Evolutionary conservation across 2,888 invertebrate species (phyloP).

Genomic region (Tenthredo livida): DNA sequence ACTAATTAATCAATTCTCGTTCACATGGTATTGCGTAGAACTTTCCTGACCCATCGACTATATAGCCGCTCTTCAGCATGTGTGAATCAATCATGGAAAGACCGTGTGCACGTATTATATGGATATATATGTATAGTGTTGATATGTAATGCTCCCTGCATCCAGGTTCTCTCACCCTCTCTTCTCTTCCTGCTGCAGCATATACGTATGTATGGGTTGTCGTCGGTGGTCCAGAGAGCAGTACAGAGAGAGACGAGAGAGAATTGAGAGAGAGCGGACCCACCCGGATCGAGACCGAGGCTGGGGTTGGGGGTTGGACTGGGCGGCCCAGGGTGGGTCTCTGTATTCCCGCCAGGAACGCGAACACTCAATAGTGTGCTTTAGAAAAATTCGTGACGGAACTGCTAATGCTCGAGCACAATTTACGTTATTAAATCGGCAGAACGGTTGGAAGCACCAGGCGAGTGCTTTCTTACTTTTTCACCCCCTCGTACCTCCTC

Average conservation of each 20-base stretch:
- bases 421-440: constrained; percentile 76
- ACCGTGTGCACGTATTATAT: neutral
- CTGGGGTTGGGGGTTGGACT: neutral
- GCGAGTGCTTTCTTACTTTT: constrained; percentile 66
- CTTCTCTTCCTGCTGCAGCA: neutral
- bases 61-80: neutral
- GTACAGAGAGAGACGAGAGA: constrained; percentile 29
- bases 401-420: constrained; percentile 69
- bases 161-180: constrained; percentile 5
- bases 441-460: constrained; percentile 70
- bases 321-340: constrained; percentile 62
- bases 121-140: neutral
- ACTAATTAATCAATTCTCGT: constrained; percentile 42
- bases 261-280: constrained; percentile 49
- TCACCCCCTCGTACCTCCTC: constrained; percentile 1
- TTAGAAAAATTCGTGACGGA: constrained; percentile 74
- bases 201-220: constrained; percentile 9
- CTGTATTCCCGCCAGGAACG: constrained; percentile 75
- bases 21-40: constrained; percentile 3
- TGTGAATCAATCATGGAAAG: constrained; percentile 39
- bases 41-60: neutral
- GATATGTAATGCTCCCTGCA: constrained; percentile 22
- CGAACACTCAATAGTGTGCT: constrained; percentile 77
- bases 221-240: constrained; percentile 43
- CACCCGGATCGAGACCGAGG: constrained; percentile 40